Evolutionary conservation across 2,113 vertebrate species (phyloP).

Genomic region (Catagonus wagneri): DNA sequence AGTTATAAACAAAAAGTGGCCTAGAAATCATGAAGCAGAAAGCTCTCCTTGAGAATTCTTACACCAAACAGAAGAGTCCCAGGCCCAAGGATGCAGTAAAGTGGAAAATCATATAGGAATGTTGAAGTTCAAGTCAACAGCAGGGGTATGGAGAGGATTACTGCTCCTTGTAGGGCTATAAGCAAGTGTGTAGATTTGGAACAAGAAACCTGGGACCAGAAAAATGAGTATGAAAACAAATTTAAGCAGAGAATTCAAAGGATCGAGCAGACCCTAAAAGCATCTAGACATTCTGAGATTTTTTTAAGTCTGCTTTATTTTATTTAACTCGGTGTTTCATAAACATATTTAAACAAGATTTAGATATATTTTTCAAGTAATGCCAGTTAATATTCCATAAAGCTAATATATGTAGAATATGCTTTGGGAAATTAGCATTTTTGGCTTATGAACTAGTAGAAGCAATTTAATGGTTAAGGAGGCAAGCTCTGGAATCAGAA

Average conservation of each 20-base stretch:
- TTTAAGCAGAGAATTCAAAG: neutral
- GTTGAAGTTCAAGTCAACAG: neutral
- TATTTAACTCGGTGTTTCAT: neutral
- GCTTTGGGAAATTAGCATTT: neutral
- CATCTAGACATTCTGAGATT: neutral
- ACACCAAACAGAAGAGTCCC: neutral
- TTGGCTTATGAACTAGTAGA: conserved; percentile 3
- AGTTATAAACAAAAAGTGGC: neutral
- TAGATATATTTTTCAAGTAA: conserved; percentile 13
- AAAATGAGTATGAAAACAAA: conserved; percentile 3
- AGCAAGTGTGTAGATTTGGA: neutral
- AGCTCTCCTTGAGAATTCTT: neutral
- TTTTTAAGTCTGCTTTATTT: conserved; percentile 29
- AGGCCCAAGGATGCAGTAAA: neutral
- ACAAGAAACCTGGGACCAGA: neutral
- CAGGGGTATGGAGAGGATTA: neutral
- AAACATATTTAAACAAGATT: conserved; percentile 26
- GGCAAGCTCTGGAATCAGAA: conserved; percentile 14
- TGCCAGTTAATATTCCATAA: neutral
- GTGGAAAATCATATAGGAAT: neutral
- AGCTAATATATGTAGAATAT: neutral
- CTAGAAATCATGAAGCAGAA: neutral
- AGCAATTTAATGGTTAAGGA: neutral
- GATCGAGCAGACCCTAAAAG: neutral
- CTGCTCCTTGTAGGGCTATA: neutral